Evolutionary conservation across 2,888 invertebrate species (phyloP), one percentile per base, ranked within the genome.

Genomic region (Dynastes grantii): DNA sequence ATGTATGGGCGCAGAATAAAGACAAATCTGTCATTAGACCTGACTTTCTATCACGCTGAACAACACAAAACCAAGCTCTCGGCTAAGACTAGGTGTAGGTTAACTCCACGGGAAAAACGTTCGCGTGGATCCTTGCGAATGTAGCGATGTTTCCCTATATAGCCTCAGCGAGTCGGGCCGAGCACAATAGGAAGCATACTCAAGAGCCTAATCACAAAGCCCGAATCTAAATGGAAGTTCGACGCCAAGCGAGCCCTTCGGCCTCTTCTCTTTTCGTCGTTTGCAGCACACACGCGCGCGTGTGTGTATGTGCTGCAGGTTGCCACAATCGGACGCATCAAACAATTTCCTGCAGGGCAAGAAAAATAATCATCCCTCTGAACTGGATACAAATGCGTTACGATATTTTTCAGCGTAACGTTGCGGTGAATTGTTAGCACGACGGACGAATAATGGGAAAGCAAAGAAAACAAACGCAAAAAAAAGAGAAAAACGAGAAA

Each of bases 171-270:
- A 77, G 40, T 58, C 67, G 22, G 32, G 32, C 29, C 67, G 58
- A 11, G 67, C 58, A 77, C 77, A 77, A 77, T 68, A 77, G 77
- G 70, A 61, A 77, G 68, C 77, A 71, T 64, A 63, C 70, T 77
- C 77, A 40, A 63, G 77, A 71, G 77, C 71, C 64, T 71, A 77
- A 77, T 77, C 77, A 77, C 70, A 64, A 51, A 71, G 77, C 71
- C 64, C 65, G 68, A 63, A 77, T 77, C 77, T 71, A 77, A 77
- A 77, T 70, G 63, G 71, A 53, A 77, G 63, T 61, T 71, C 63
- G 70, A 64, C 77, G 51, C 61, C 61, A 53, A 67, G 32, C 55
- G 63, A 53, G 53, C 70, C 77, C 61, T 27, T 49, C 45, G 77
- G 77, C 77, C 32, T 77, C 71, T 49, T 71, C 29, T 58, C 55